Evolutionary conservation across 2,797 vertebrate species (phyloP), one percentile per base, ranked within the genome.

Genomic region (Liasis olivaceus): DNA sequence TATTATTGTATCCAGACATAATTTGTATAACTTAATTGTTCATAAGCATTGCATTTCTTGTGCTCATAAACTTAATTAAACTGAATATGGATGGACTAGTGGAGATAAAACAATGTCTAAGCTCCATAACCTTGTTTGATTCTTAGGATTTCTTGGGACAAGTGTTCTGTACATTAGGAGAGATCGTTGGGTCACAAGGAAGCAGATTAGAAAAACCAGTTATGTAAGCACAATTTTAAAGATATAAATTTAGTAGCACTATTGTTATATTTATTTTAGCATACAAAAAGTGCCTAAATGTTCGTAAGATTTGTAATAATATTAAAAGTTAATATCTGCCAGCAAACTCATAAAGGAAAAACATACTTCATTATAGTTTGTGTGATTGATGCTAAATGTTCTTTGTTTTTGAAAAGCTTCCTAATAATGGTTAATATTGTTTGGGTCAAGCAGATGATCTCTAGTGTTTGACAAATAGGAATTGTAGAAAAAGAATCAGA

Each of bases 141-240:
- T 94, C 97, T 94, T 96, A 99, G 99, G 99, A 99, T 96, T 99
- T 99, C 97, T 98, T 99, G 98, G 99, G 99, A 93, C 99, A 99
- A 96, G 99, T 98, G 89, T 99, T 99, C 98, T 99, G 99, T 95
- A 99, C 99, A 1, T 95, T 99, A 95, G 99, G 99, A 72, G 99
- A 99, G 97, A 98, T 99, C 90, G 99, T 99, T 91, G 99, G 99
- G 90, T 99, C 99, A 72, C 98, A 98, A 96, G 98, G 99, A 95
- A 98, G 99, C 97, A 98, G 98, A 94, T 93, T 99, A 97, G 99
- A 99, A 95, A 99, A 99, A 94, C 94, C 98, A 92, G 98, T 99
- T 97, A 97, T 98, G 99, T 99, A 97, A 99, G 99, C 99, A 97
- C 86, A 63, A 62, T 5, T 86, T 93, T n/a, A 91, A 56, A 28